Evolutionary conservation across 2,797 vertebrate genomes (phyloP).

Genomic region (Rousettus madagascariensis): DNA sequence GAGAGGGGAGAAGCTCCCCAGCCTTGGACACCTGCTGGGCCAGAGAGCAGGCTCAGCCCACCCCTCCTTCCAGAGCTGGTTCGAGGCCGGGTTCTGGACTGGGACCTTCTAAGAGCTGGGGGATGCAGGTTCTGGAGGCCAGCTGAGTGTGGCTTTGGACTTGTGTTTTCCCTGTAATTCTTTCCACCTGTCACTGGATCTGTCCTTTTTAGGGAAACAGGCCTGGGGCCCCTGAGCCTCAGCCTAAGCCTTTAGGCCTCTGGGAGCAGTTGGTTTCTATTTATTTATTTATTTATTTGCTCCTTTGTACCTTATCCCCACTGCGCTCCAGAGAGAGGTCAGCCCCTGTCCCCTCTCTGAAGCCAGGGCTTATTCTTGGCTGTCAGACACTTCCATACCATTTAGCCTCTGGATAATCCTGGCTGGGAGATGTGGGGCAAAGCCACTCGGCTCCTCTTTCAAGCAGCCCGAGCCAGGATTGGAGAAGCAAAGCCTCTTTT

Average conservation of each 20-base stretch:
- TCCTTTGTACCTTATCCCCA: neutral
- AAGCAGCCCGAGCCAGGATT: neutral
- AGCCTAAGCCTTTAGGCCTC: slow-evolving; percentile 39
- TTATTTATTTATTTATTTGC: slow-evolving; percentile 74
- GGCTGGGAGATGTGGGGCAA: neutral
- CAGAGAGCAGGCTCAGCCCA: neutral
- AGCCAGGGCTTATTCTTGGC: neutral
- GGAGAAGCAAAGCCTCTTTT: slow-evolving; percentile 51
- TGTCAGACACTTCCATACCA: neutral
- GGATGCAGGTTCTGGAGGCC: neutral
- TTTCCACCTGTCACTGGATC: slow-evolving; percentile 34
- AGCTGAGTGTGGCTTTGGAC: neutral
- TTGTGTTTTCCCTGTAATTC: neutral
- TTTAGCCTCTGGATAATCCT: neutral
- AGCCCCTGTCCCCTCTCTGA: neutral
- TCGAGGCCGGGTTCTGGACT: neutral
- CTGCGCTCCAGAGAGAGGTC: neutral
- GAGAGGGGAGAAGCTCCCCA: neutral
- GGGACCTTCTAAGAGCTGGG: neutral
- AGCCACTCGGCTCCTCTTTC: neutral
- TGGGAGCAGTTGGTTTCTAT: slow-evolving; percentile 37
- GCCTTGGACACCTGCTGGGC: neutral
- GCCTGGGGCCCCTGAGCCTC: slow-evolving; percentile 20
- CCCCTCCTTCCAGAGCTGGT: neutral
- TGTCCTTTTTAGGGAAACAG: slow-evolving; percentile 67